A percentile compares a stretch with the other conserved stretches of the same genome.
Conservation (phyloP, 2,113 vertebrate species). For the Hylia prasina region DNA sequence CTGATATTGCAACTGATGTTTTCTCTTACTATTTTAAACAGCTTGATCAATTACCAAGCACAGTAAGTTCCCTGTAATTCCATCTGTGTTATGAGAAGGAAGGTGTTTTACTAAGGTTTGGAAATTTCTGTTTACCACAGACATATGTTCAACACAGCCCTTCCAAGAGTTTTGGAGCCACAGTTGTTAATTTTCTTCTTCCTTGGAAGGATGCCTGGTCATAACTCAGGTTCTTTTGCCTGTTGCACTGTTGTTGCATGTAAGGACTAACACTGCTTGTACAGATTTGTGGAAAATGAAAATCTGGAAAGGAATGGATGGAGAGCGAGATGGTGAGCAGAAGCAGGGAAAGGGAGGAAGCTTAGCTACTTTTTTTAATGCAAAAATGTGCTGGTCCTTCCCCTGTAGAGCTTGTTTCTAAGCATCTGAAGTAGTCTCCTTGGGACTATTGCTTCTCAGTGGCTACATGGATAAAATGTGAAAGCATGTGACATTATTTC, state of each 20-base stretch:
- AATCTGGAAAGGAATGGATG: background rate
- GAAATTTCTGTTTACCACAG: background rate
- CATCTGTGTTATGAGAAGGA: background rate
- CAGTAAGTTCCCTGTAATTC: background rate
- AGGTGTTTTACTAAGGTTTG: background rate
- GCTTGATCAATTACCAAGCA: conserved; percentile 30
- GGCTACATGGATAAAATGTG: background rate
- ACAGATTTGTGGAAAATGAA: background rate
- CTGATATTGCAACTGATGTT: background rate
- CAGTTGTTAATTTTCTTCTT: background rate
- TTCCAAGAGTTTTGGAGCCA: background rate
- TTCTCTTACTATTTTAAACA: conserved; percentile 13
- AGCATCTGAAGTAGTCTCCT: background rate
- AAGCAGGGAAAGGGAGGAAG: background rate
- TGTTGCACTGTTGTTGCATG: background rate
- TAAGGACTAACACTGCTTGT: background rate
- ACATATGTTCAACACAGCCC: background rate
- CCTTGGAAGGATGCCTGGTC: background rate
- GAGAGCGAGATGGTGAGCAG: background rate
- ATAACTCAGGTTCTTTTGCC: background rate
- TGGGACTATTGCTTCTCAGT: background rate
- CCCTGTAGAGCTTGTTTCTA: background rate
- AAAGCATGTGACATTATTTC: background rate
- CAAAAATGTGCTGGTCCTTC: background rate
- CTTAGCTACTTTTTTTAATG: background rate